These are phyloP conservation scores for Epizoanthus stellaris DNA, from an alignment of 92 coral and sea anemone species.

Conservation along the genomic window DNA sequence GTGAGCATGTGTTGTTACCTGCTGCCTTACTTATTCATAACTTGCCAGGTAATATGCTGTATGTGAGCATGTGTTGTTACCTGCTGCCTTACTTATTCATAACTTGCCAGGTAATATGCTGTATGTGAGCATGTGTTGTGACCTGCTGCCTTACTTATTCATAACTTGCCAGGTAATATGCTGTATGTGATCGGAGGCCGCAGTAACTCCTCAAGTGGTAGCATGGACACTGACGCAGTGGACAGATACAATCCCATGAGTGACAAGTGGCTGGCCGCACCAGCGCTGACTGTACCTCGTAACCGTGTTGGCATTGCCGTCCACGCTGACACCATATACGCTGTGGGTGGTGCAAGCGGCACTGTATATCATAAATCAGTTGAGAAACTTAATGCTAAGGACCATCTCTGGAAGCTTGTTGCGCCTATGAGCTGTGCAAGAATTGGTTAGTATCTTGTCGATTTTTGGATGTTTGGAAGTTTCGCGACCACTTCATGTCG, in stretches of 20 bases:
- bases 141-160: not conserved
- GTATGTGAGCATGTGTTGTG: not conserved
- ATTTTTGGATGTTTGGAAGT: too few species aligned
- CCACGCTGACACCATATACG: slow-evolving; percentile 69
- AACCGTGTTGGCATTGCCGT: slow-evolving; percentile 75
- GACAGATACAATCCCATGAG: slow-evolving; percentile 78
- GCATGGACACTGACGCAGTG: slow-evolving; percentile 73
- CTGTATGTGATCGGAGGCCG: slow-evolving; percentile 86
- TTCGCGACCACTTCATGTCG: too few species aligned
- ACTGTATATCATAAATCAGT: slow-evolving; percentile 61
- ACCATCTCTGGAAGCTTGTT: slow-evolving; percentile 67
- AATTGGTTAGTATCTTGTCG: slow-evolving; percentile 58
- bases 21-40: not conserved
- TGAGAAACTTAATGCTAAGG: slow-evolving; percentile 70
- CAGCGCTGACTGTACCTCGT: slow-evolving; percentile 77
- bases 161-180: slow-evolving; percentile 66
- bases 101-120: not conserved
- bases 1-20: not conserved
- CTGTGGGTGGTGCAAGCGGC: slow-evolving; percentile 86
- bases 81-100: not conserved
- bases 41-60: not conserved
- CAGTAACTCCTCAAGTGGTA: slow-evolving; percentile 76
- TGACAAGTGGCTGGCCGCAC: slow-evolving; percentile 69
- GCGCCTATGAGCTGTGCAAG: slow-evolving; percentile 66
- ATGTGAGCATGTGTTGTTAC: not conserved